Evolutionary conservation across 2,797 vertebrate species (phyloP).

Genomic region (Amazona finschi): DNA sequence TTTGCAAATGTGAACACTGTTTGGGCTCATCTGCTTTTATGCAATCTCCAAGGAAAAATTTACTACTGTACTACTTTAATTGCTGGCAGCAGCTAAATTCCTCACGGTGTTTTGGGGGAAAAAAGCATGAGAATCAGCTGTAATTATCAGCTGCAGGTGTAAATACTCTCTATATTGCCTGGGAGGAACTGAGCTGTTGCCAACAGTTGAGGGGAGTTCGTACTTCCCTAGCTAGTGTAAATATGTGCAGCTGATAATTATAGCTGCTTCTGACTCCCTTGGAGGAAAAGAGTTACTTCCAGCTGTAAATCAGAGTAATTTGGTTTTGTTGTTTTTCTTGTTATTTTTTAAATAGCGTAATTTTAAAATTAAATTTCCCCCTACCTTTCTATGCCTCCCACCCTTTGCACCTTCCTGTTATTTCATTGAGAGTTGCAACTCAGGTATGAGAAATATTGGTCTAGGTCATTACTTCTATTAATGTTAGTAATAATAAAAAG

Average conservation of each 20-base stretch:
- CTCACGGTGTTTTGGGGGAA: background rate
- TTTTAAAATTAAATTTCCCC: conserved; percentile 14
- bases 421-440: background rate
- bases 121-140: background rate
- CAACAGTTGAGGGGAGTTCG: background rate
- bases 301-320: conserved; percentile 40
- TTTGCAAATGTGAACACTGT: background rate
- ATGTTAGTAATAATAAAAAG: background rate
- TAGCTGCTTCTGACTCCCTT: background rate
- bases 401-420: background rate
- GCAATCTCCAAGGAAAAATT: background rate
- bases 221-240: background rate
- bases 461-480: background rate
- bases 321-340: conserved; percentile 33
- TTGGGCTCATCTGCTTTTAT: background rate
- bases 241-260: background rate
- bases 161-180: background rate
- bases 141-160: conserved; percentile 4
- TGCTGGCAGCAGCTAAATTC: background rate
- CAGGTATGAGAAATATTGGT: background rate
- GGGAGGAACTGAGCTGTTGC: background rate
- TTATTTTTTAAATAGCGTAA: conserved; percentile 25
- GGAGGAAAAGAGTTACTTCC: conserved; percentile 32
- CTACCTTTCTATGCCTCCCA: background rate
- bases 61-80: background rate